phyloP scores from a whole-genome alignment of 2,797 vertebrate genomes.

The Distichodus sexfasciatus region DNA sequence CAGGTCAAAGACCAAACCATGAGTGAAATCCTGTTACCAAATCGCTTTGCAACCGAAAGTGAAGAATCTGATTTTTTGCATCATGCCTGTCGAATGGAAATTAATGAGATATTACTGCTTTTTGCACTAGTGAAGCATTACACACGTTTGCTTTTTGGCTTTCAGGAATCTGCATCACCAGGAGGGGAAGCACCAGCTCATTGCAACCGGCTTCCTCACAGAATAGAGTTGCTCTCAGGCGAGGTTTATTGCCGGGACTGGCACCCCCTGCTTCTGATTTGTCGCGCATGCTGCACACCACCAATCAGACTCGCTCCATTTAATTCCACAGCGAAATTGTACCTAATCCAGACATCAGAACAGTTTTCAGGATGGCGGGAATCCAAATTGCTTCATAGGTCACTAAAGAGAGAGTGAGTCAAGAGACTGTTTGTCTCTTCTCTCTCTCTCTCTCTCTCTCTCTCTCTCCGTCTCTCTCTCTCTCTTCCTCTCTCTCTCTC shows the following conservation, averaged over 20 bases:
- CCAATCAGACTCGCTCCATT: constrained; percentile 17
- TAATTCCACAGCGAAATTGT: constrained; percentile 23
- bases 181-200: too few species aligned
- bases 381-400: constrained; percentile 25
- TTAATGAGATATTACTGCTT: too few species aligned
- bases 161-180: background rate
- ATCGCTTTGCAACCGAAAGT: too few species aligned
- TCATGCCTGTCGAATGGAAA: too few species aligned
- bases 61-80: too few species aligned
- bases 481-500: background rate
- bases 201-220: background rate
- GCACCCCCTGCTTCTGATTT: constrained; percentile 8
- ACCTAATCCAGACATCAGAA: constrained; percentile 18
- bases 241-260: background rate
- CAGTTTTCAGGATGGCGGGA: constrained; percentile 14
- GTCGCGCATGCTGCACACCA: background rate
- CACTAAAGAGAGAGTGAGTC: too few species aligned
- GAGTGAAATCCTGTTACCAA: too few species aligned
- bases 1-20: too few species aligned
- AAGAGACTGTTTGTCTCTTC: constrained; percentile 10
- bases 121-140: too few species aligned
- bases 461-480: constrained; percentile 22
- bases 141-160: too few species aligned
- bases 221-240: background rate
- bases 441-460: background rate